Conservation (phyloP, 2,797 vertebrate genomes). For the Enteromius treurensis region DNA sequence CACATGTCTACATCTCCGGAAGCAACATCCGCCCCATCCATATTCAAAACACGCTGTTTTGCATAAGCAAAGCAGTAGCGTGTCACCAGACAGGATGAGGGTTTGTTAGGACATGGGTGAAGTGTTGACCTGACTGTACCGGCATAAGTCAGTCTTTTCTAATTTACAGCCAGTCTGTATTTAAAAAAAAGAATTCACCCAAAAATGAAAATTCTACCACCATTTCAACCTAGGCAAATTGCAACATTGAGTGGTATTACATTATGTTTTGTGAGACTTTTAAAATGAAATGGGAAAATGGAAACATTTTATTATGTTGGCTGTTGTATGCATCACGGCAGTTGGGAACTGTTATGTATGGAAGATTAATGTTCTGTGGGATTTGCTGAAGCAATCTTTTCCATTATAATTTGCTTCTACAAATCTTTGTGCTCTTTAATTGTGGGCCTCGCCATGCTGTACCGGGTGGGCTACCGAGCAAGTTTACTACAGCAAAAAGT, state of each 20-base stretch:
- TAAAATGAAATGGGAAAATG: background rate
- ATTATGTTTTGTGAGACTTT: background rate
- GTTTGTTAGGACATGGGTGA: constrained; percentile 36
- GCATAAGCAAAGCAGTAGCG: constrained; percentile 60
- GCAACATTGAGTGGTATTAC: background rate
- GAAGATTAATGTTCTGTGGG: background rate
- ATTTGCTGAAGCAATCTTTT: background rate
- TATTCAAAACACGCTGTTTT: constrained; percentile 65
- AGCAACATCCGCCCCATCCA: constrained; percentile 60
- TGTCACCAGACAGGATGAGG: constrained; percentile 42
- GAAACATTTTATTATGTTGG: background rate
- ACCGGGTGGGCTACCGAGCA: background rate
- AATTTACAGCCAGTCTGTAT: background rate
- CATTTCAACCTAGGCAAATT: background rate
- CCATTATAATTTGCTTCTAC: background rate
- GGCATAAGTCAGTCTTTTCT: constrained; percentile 34
- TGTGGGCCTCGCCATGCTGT: background rate
- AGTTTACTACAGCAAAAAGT: background rate
- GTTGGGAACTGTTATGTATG: background rate
- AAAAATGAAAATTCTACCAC: background rate
- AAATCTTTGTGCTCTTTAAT: no score
- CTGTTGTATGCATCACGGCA: background rate
- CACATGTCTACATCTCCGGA: constrained; percentile 40
- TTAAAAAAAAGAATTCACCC: background rate
- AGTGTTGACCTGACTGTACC: constrained; percentile 10